A percentile compares a stretch with the other conserved stretches of the same genome.
These are phyloP conservation scores for Zenarchopterus dispar DNA, from an alignment of 2,797 vertebrate genomes.

Conservation along the genomic window DNA sequence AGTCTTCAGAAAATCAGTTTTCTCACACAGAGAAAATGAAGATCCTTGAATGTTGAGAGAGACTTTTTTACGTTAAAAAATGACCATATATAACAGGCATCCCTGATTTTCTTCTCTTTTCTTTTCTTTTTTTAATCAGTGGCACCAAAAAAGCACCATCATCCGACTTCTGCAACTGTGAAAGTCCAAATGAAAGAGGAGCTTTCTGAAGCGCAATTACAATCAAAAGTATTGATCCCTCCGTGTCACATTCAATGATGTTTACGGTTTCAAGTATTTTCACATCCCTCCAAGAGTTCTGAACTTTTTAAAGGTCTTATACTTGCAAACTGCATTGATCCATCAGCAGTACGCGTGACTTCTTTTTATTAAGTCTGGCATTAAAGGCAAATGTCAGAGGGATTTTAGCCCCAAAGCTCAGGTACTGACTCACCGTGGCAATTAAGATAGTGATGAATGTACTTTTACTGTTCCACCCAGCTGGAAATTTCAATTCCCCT, in stretches of 20 bases:
- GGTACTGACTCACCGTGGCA: slow-evolving; percentile 36
- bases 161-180: not conserved
- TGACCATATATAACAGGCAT: no score
- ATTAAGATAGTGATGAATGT: slow-evolving; percentile 43
- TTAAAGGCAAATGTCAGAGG: slow-evolving; percentile 57
- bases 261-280: slow-evolving; percentile 29
- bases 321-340: slow-evolving; percentile 48
- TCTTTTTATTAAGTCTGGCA: slow-evolving; percentile 45
- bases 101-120: no score
- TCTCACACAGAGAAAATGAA: no score
- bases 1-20: no score
- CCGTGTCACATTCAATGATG: not conserved
- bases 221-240: not conserved
- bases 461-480: slow-evolving; percentile 22
- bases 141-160: no score
- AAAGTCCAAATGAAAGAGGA: not conserved
- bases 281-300: slow-evolving; percentile 2
- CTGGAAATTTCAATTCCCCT: slow-evolving; percentile 4
- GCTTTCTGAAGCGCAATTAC: not conserved
- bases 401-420: slow-evolving; percentile 38
- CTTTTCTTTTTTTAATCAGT: no score
- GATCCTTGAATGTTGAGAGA: no score
- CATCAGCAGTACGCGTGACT: slow-evolving; percentile 13
- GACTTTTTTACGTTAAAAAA: no score
- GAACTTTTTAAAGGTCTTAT: slow-evolving; percentile 41